These are phyloP conservation scores for Emydocephalus ijimae DNA, from an alignment of 2,113 vertebrate genomes.

Conservation along the genomic window DNA sequence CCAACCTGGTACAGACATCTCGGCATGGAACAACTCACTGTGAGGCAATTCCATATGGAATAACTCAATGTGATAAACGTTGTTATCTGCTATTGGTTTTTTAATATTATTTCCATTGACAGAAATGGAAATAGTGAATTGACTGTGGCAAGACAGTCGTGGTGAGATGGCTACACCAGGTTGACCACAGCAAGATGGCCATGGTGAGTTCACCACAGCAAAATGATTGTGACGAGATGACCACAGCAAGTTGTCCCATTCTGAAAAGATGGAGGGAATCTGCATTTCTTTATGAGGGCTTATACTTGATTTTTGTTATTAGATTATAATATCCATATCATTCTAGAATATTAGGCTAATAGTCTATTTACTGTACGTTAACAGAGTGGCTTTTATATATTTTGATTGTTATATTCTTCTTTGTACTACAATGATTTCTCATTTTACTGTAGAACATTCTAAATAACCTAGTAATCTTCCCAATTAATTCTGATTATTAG, in stretches of 20 bases:
- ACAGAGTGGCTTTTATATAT: neutral
- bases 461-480: neutral
- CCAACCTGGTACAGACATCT: neutral
- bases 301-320: neutral
- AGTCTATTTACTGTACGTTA: neutral
- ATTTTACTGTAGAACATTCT: neutral
- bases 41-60: too few relatives aligned
- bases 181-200: too few relatives aligned
- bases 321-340: neutral
- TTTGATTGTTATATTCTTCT: neutral
- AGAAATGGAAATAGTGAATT: neutral
- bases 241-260: neutral
- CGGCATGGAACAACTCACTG: neutral
- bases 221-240: neutral
- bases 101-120: neutral
- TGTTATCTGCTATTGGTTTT: neutral
- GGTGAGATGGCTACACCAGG: too few relatives aligned
- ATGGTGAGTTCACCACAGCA: accelerated
- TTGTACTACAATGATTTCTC: neutral
- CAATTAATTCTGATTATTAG: neutral
- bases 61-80: neutral
- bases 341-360: neutral
- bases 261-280: neutral
- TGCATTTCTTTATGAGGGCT: neutral
- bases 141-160: too few relatives aligned